Conservation (phyloP, 1,140 invertebrate genomes). For the Colletes gigas region DNA sequence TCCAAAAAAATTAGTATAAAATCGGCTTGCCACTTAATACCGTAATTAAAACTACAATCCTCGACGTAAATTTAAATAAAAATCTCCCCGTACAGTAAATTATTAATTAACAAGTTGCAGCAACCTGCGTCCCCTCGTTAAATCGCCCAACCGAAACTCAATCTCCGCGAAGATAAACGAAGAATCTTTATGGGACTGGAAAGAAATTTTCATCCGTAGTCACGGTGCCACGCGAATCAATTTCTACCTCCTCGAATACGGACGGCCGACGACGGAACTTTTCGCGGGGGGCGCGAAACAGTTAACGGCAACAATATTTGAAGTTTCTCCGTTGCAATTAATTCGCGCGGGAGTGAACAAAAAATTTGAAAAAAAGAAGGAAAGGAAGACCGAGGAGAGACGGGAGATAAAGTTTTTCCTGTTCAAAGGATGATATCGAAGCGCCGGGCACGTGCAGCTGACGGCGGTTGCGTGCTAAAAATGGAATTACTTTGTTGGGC, state of each 20-base stretch:
- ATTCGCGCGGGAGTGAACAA: neutral
- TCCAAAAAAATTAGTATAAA: too few relatives aligned
- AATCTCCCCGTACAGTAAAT: neutral
- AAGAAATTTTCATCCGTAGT: neutral
- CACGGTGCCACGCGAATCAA: neutral
- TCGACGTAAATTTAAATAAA: neutral
- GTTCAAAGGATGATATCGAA: conserved; percentile 43
- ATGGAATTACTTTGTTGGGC: conserved; percentile 49
- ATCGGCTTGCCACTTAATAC: neutral
- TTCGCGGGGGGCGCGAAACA: neutral
- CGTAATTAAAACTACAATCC: neutral
- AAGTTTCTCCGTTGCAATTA: neutral
- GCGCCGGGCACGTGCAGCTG: conserved; percentile 39
- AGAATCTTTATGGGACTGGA: neutral
- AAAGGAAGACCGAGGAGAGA: neutral
- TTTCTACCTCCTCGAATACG: neutral
- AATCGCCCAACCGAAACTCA: neutral
- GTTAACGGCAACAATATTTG: conserved; percentile 11
- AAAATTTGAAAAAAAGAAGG: neutral
- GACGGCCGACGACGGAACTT: neutral
- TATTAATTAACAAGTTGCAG: neutral
- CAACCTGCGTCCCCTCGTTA: neutral
- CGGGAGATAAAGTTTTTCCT: conserved; percentile 22
- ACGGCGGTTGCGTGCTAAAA: conserved; percentile 54
- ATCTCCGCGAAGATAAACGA: neutral